These are phyloP conservation scores for Raja brachyura DNA, from an alignment of 2,113 vertebrate genomes.

Conservation along the genomic window DNA sequence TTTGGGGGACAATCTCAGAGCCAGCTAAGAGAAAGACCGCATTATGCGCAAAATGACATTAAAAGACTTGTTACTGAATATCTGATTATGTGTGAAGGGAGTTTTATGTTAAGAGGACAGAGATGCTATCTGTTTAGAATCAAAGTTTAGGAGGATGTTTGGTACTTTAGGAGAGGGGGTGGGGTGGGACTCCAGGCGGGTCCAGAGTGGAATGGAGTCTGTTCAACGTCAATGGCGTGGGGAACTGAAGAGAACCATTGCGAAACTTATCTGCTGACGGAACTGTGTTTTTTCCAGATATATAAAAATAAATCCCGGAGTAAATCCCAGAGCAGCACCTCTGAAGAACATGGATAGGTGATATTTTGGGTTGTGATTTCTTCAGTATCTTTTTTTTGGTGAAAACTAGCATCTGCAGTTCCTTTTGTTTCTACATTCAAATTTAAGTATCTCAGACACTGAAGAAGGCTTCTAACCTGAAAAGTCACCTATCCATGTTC, in stretches of 20 bases:
- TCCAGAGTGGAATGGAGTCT: neutral
- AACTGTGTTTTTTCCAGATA: neutral
- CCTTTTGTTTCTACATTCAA: too few species aligned
- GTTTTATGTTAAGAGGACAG: constrained; percentile 28
- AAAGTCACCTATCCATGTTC: too few species aligned
- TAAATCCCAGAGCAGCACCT: too few species aligned
- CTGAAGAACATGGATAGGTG: too few species aligned
- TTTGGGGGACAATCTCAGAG: neutral
- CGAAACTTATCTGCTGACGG: neutral
- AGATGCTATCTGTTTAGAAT: neutral
- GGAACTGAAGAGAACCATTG: neutral
- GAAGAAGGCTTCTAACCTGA: too few species aligned
- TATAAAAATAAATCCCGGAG: neutral
- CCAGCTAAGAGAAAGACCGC: neutral
- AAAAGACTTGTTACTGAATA: neutral
- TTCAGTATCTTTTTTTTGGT: too few species aligned
- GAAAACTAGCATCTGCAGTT: too few species aligned
- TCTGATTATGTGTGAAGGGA: neutral
- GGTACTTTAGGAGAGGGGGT: too few species aligned
- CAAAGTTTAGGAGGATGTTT: neutral
- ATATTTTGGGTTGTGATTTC: too few species aligned
- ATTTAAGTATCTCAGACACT: too few species aligned
- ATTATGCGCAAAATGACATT: neutral
- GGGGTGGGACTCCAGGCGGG: too few species aligned
- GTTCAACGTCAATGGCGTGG: neutral